Conservation (phyloP, 2,113 vertebrate species). For the Lophura nycthemera region DNA sequence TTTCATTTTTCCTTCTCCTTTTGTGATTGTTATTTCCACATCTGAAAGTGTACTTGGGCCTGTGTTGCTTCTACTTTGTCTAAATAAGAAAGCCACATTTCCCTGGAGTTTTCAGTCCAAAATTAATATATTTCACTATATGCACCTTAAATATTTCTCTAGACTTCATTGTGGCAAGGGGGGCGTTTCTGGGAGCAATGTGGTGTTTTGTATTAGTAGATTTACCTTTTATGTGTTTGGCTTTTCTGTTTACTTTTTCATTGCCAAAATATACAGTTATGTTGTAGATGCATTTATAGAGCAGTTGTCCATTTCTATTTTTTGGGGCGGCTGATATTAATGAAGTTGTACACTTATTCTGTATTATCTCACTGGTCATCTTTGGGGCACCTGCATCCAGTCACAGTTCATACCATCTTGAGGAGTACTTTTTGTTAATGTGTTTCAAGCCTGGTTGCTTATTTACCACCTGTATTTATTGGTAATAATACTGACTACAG, state of each 20-base stretch:
- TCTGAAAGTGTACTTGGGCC: background rate
- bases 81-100: fast-evolving
- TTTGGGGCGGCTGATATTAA: background rate
- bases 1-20: background rate
- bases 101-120: background rate
- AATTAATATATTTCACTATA: background rate
- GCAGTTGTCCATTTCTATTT: background rate
- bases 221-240: background rate
- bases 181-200: background rate
- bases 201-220: background rate
- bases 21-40: background rate
- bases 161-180: background rate
- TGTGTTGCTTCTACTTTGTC: background rate
- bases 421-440: background rate
- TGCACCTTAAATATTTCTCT: background rate
- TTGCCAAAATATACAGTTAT: background rate
- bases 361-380: background rate
- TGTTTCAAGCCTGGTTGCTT: background rate
- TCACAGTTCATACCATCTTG: background rate
- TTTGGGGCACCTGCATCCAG: background rate
- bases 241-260: background rate
- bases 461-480: background rate
- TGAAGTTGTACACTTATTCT: background rate
- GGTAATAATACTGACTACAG: background rate
- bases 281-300: background rate